A percentile compares a stretch with the other conserved stretches of the same genome.
Conservation (phyloP, 2,888 invertebrate species). For the Temnothorax rugatulus region DNA sequence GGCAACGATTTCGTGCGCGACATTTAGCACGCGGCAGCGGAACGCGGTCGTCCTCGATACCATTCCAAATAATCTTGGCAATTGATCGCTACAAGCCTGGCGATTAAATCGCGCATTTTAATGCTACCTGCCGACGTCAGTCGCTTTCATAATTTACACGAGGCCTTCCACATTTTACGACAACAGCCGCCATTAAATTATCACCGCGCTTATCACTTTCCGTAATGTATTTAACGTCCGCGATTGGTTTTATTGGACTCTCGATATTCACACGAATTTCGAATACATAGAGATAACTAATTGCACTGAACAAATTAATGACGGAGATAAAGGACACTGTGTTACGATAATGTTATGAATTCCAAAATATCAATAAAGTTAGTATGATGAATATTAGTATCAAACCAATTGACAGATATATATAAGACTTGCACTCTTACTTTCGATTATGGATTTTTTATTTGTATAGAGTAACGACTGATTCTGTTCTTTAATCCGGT, state of each 20-base stretch:
- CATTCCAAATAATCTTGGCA: constrained; percentile 76
- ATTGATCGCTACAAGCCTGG: constrained; percentile 70
- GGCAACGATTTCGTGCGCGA: constrained; percentile 45
- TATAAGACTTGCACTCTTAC: neutral
- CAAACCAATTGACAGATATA: neutral
- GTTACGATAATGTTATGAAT: neutral
- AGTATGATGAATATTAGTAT: neutral
- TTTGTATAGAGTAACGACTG: neutral
- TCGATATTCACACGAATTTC: constrained; percentile 14
- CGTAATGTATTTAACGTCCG: constrained; percentile 49
- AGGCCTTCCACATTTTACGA: constrained; percentile 74
- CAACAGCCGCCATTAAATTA: constrained; percentile 73
- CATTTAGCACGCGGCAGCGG: constrained; percentile 42
- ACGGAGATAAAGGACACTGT: neutral
- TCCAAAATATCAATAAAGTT: constrained; percentile 7
- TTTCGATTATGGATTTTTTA: neutral
- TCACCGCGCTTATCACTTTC: constrained; percentile 60
- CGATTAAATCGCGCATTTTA: constrained; percentile 75
- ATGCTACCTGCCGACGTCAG: constrained; percentile 63
- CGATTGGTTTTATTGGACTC: constrained; percentile 62
- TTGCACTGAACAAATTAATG: constrained; percentile 17
- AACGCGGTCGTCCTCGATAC: constrained; percentile 69
- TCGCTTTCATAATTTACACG: constrained; percentile 74
- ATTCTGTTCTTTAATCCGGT: neutral
- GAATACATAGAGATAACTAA: neutral